phyloP scores from a whole-genome alignment of 2,888 invertebrate species.

The Ashinkailepas kermadecensis region DNA sequence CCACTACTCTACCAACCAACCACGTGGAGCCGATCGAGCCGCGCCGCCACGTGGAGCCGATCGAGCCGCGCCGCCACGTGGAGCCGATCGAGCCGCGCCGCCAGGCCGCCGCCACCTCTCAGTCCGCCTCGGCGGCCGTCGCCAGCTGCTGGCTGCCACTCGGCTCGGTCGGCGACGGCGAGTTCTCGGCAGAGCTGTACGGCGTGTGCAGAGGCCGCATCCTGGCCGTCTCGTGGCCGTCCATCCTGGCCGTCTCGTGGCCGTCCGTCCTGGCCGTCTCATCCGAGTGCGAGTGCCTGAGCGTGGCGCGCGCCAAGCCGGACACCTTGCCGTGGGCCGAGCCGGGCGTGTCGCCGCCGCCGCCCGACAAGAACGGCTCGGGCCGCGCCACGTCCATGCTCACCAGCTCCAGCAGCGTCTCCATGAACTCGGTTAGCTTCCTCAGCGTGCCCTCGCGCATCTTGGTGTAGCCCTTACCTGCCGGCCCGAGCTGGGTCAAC shows the following conservation, averaged over 20 bases:
- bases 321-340: slow-evolving; percentile 19
- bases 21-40: too few relatives aligned
- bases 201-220: slow-evolving; percentile 10
- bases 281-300: not conserved
- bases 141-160: not conserved
- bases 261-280: not conserved
- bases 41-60: too few relatives aligned
- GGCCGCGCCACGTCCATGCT: slow-evolving; percentile 31
- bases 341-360: slow-evolving; percentile 15
- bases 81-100: too few relatives aligned
- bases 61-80: too few relatives aligned
- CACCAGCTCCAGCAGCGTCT: slow-evolving; percentile 31
- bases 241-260: too few relatives aligned
- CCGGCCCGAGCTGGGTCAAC: not conserved
- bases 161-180: not conserved
- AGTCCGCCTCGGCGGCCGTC: not conserved
- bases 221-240: not conserved
- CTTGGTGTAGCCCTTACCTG: slow-evolving; percentile 33
- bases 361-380: slow-evolving; percentile 24
- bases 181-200: not conserved
- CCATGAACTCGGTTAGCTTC: slow-evolving; percentile 31
- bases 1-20: not conserved
- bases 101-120: not conserved
- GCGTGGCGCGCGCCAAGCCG: not conserved
- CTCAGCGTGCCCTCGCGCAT: slow-evolving; percentile 32